Percentiles rank a stretch among this genome's conserved stretches.
Conservation (phyloP, 2,888 invertebrate genomes). For the Apoda limacodes region DNA sequence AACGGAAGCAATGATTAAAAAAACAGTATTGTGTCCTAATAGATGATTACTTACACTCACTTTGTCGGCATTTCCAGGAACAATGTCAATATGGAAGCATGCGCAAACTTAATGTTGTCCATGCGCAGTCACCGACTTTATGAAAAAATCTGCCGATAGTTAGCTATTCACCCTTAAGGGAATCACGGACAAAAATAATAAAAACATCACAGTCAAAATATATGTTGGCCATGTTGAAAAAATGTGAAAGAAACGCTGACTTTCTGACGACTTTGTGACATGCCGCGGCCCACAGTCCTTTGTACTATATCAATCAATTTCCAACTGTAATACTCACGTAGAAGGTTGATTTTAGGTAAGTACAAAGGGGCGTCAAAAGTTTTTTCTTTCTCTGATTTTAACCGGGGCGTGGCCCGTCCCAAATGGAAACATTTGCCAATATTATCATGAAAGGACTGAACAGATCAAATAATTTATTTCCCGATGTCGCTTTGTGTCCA, state of each 20-base stretch:
- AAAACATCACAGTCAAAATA: conserved; percentile 71
- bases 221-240: conserved; percentile 55
- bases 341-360: conserved; percentile 18
- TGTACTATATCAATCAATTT: conserved; percentile 10
- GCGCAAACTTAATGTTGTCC: too few relatives aligned
- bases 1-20: conserved; percentile 63
- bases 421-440: conserved; percentile 70
- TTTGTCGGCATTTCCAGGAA: conserved; percentile 59
- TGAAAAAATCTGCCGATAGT: conserved; percentile 43
- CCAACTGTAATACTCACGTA: conserved; percentile 15
- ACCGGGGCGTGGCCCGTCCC: conserved; percentile 60
- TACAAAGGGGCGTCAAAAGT: conserved; percentile 9
- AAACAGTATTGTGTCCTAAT: conserved; percentile 54
- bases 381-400: conserved; percentile 37
- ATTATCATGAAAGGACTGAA: conserved; percentile 67
- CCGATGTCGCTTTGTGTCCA: conserved; percentile 65
- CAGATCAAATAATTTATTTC: conserved; percentile 70
- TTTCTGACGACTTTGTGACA: conserved; percentile 57
- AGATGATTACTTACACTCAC: conserved; percentile 50
- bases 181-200: conserved; percentile 67
- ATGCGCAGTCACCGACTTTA: conserved; percentile 44
- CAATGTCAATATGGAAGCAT: conserved; percentile 19
- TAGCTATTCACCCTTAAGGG: conserved; percentile 43
- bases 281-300: conserved; percentile 41
- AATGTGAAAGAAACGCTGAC: conserved; percentile 55